Evolutionary conservation across 2,888 invertebrate genomes (phyloP), one percentile per base, ranked within the genome.

Genomic region (Embidobia sp.): DNA sequence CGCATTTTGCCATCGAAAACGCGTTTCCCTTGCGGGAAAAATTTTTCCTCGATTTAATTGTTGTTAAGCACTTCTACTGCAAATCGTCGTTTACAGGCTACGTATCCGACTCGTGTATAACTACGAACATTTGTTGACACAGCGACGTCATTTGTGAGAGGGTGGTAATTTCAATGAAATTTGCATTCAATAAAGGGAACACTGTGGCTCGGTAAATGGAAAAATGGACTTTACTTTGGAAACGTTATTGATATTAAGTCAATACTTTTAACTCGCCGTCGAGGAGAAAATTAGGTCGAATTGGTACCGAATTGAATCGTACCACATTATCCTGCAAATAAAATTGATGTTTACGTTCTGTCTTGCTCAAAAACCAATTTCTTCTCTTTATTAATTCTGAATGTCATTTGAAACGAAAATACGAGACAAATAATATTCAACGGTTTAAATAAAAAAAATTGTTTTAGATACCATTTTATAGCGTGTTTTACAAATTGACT

Each of bases 161-260:
- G 37, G 27, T 35, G 35, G 35, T n/a, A 64, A 53, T 44, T 33
- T 22, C 33, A 44, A 53, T 44, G 53, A 10, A 33, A 53, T 29
- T 46, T 61, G 16, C 31, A 13, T 64, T 10, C 11, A 27, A 40
- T 18, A 18, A 40, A 29, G 7, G 13, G 3, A 18, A 18, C 27
- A 8, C 15, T 57, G 26, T 13, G 18, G 22, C 10, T 37, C 1
- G 27, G 1, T 40, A 44, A 44, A 49, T 10, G 10, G 35, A 35
- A 61, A 61, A 61, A 46, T 35, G 10, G 6, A 33, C 10, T 46
- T 61, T 35, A n/a, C n/a, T n/a, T n/a, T n/a, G 13, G 35, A 63
- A 49, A n/a, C n/a, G n/a, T n/a, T n/a, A n/a, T 29, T 37, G 63
- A 63, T 63, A 63, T 40, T 31, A 49, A 49, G 63, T 49, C 37